A percentile compares a stretch with the other conserved stretches of the same genome.
Conservation (phyloP, 1,140 invertebrate species). For the Macrotrachela quadricornifera region DNA sequence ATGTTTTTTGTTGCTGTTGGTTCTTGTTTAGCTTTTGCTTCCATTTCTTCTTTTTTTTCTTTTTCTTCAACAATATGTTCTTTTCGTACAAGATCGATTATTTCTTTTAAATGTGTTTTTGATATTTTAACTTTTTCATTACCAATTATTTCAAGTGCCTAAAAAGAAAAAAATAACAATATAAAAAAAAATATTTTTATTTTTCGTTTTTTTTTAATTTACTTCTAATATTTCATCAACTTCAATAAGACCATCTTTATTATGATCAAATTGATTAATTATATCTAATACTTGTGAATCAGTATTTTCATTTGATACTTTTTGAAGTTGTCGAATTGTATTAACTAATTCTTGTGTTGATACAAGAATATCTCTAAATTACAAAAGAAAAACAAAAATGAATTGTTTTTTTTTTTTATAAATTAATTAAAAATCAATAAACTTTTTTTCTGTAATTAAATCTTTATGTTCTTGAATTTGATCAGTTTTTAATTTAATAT, state of each 20-base stretch:
- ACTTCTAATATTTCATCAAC: slow-evolving; percentile 6
- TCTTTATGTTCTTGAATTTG: not conserved
- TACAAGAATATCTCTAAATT: no score
- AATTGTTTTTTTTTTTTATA: no score
- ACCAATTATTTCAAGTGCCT: slow-evolving; percentile 6
- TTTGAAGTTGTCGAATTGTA: not conserved
- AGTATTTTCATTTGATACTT: not conserved
- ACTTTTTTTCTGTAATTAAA: not conserved
- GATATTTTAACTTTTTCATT: slow-evolving; percentile 7
- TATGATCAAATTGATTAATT: not conserved
- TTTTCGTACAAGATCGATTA: slow-evolving; percentile 3
- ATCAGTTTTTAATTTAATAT: no score
- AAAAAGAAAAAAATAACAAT: not conserved
- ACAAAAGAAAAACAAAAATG: no score
- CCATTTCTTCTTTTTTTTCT: slow-evolving; percentile 1
- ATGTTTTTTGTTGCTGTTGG: no score
- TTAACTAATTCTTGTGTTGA: no score
- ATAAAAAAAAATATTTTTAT: not conserved
- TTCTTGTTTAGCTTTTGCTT: no score
- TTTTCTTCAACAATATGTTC: slow-evolving; percentile 5
- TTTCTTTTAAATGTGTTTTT: slow-evolving; percentile 1
- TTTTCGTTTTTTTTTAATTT: not conserved
- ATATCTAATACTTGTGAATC: slow-evolving; percentile 1
- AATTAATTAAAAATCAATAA: not conserved
- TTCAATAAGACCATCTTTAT: slow-evolving; percentile 5